Conservation (phyloP, 2,888 invertebrate genomes). For the Athripsodes cinereus region DNA sequence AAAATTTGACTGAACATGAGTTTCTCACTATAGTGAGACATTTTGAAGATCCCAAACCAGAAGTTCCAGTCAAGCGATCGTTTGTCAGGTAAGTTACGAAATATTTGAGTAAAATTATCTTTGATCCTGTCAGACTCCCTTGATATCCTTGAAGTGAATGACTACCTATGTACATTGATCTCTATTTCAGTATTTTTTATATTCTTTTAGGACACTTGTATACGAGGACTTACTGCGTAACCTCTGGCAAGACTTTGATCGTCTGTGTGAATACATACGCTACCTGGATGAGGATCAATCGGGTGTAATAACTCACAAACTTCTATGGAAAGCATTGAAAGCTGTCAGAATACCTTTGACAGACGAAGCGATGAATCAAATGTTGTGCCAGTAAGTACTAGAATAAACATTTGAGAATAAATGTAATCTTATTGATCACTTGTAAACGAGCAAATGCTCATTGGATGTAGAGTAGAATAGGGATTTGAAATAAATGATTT, state of each 20-base stretch:
- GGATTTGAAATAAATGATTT: no score
- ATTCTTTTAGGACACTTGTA: constrained; percentile 55
- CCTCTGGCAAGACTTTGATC: constrained; percentile 64
- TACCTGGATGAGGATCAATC: constrained; percentile 40
- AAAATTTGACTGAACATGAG: constrained; percentile 72
- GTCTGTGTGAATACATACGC: constrained; percentile 53
- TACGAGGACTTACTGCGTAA: constrained; percentile 66
- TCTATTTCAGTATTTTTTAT: no score
- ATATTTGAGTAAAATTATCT: no score
- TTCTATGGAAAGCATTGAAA: constrained; percentile 59
- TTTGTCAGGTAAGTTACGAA: constrained; percentile 38
- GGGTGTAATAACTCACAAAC: constrained; percentile 49
- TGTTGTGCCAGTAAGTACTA: constrained; percentile 57
- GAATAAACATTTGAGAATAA: no score
- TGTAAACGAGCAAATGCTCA: no score
- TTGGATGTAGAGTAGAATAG: no score
- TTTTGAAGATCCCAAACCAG: constrained; percentile 46
- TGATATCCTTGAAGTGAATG: no score
- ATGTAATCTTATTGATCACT: no score
- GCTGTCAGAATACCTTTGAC: constrained; percentile 66
- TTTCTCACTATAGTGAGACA: constrained; percentile 68
- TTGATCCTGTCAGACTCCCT: background rate
- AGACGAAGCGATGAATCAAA: constrained; percentile 59
- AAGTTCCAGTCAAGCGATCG: constrained; percentile 40
- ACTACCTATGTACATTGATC: no score